Conservation (phyloP, 2,888 invertebrate genomes). For the Acleris cristana region DNA sequence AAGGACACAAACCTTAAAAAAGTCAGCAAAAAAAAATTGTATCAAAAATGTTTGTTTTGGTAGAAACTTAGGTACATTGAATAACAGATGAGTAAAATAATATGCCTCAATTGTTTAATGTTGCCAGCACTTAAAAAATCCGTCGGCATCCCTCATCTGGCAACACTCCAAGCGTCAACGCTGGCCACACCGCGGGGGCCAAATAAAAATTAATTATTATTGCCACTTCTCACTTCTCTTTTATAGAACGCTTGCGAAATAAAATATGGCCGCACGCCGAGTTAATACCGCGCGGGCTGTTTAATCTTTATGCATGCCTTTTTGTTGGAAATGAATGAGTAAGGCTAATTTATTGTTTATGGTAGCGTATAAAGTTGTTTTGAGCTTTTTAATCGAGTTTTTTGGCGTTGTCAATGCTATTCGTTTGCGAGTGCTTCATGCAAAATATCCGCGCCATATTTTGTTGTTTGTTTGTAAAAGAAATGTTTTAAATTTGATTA, state of each 20-base stretch:
- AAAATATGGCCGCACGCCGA: conserved; percentile 34
- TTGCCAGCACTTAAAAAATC: conserved; percentile 43
- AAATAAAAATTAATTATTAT: conserved; percentile 48
- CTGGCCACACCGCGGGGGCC: conserved; percentile 35
- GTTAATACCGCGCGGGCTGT: conserved; percentile 33
- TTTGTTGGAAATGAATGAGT: conserved; percentile 30
- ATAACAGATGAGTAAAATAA: no score
- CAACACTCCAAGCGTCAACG: conserved; percentile 43
- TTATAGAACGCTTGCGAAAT: conserved; percentile 40
- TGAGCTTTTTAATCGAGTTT: conserved; percentile 19
- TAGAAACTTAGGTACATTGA: no score
- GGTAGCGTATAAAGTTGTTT: conserved; percentile 19
- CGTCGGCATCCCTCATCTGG: conserved; percentile 43
- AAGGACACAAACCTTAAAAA: no score
- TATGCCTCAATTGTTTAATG: conserved; percentile 35
- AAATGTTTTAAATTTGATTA: no score
- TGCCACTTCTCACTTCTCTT: conserved; percentile 40
- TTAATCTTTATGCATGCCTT: conserved; percentile 37
- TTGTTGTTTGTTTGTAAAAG: no score
- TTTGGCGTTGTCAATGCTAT: conserved; percentile 9
- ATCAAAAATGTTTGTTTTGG: no score
- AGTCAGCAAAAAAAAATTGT: no score
- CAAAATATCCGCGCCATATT: no score
- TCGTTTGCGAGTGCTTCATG: not conserved
- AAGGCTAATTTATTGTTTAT: conserved; percentile 33